Base-by-base conservation (phyloP, 2,113 vertebrate genomes). In the Neogale vison region DNA sequence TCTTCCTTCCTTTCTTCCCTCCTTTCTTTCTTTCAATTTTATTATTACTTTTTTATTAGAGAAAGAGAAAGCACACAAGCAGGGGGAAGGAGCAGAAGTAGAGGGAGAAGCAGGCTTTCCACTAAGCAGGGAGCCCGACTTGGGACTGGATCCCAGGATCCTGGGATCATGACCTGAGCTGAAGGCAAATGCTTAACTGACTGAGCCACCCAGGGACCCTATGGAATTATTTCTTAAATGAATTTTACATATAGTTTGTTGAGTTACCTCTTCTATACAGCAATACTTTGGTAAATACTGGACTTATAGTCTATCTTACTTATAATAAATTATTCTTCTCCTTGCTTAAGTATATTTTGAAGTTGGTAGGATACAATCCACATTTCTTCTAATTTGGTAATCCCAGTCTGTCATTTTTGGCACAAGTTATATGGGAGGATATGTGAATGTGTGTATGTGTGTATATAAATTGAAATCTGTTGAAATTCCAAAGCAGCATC, bases 401-500 rank as follows among this genome's bases (percentile, higher is more conserved):
- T 77, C 26, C 31, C 89, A 34, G 67, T 69, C 7, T 86, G 89
- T 77, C 13, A 39, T 76, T 61, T 92, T 88, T 69, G 87, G n/a
- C 20, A n/a, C 20, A 90, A 29, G 4, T 12, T 80, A 1, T 52
- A 24, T 67, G 42, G 18, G 8, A 61, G 42, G 88, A 77, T 77
- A 8, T 85, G 7, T 59, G 45, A 39, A 0, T 23, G 4, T 76
- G 7, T 85, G 63, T 47, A 11, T 31, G 6, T 72, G 24, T 80
- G 39, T 63, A 11, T 65, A 17, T n/a, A 18, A 79, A 67, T 80
- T 39, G n/a, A 95, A 93, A 94, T 93, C n/a, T 94, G 20, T n/a
- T 63, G 55, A 63, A 95, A 96, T 91, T 94, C 31, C 39, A 74
- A 95, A 50, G 39, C 23, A 77, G 34, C 3, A 85, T 95, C 77